Evolutionary conservation across 2,797 vertebrate genomes (phyloP).

Genomic region (Vipera latastei): DNA sequence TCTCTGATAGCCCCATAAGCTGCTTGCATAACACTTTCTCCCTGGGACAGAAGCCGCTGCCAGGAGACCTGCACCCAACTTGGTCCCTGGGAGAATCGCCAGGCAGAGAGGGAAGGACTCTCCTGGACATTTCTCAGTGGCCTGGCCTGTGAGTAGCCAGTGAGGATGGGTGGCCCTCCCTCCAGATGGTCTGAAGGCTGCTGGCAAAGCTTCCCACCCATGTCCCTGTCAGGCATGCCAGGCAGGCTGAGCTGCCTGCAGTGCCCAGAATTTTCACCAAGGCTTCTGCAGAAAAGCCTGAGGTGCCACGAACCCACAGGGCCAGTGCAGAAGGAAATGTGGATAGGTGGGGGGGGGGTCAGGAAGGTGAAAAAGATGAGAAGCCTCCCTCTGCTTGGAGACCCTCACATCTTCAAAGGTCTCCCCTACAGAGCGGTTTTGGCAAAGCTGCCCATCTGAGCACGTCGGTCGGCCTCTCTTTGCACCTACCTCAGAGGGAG

Average conservation of each 20-base stretch:
- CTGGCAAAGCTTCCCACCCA: not conserved
- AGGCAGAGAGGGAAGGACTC: not conserved
- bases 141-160: not conserved
- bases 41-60: not conserved
- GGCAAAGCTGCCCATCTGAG: not conserved
- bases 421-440: not conserved
- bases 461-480: not conserved
- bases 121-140: not conserved
- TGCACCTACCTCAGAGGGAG: not conserved
- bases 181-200: not conserved
- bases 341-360: no score
- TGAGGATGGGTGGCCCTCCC: not conserved
- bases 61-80: not conserved
- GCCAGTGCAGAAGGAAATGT: not conserved
- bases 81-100: rapidly evolving
- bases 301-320: not conserved
- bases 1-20: not conserved
- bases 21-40: not conserved
- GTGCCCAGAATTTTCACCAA: not conserved
- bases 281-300: not conserved
- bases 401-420: not conserved
- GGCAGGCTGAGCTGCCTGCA: not conserved
- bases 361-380: not conserved
- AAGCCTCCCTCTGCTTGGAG: not conserved
- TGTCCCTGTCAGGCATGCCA: not conserved